A percentile compares a stretch with the other conserved stretches of the same genome.
These are phyloP conservation scores for Enteromius mattozi DNA, from an alignment of 2,797 vertebrate species.

Conservation along the genomic window DNA sequence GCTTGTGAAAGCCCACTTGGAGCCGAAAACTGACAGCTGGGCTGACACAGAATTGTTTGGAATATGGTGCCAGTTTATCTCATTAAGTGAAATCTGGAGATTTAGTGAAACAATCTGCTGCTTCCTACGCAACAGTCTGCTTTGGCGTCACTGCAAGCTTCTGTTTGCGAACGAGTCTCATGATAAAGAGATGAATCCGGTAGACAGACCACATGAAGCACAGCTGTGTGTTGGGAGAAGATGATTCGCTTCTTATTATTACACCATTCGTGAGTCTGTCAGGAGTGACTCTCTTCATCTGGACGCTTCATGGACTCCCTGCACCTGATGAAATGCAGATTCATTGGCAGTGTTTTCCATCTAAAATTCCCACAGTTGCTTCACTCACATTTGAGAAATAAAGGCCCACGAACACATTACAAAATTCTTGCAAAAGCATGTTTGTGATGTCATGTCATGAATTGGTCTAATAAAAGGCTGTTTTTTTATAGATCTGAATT, in stretches of 20 bases:
- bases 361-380: background rate
- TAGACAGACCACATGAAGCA: background rate
- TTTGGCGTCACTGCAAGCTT: constrained; percentile 33
- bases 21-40: background rate
- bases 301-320: background rate
- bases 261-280: background rate
- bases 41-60: constrained; percentile 2
- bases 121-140: constrained; percentile 37
- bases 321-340: constrained; percentile 6
- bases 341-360: background rate
- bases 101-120: constrained; percentile 31
- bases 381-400: background rate
- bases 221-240: background rate
- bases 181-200: constrained; percentile 33
- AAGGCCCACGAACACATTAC: background rate
- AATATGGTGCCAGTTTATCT: constrained; percentile 34
- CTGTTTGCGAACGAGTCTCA: constrained; percentile 33
- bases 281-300: constrained; percentile 9
- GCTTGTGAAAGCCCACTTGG: background rate
- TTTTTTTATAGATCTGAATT: background rate
- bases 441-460: constrained; percentile 18
- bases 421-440: constrained; percentile 10
- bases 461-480: background rate
- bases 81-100: constrained; percentile 27
- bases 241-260: background rate